Base-by-base conservation (phyloP, 2,888 invertebrate genomes). In the Trimorus sp. region DNA sequence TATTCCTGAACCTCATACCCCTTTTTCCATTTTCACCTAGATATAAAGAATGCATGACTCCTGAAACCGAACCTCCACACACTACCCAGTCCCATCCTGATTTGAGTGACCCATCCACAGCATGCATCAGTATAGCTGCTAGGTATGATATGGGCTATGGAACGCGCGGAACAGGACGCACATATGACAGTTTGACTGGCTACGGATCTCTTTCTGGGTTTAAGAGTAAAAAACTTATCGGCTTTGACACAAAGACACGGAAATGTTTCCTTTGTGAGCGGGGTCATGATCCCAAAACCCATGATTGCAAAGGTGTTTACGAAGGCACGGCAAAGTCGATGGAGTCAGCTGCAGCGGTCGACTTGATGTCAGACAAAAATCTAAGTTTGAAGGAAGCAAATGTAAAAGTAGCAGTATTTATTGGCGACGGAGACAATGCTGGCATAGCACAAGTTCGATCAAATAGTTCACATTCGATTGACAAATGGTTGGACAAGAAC, bases 401-500 rank as follows among this genome's bases (percentile, higher is more conserved):
- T 48, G 74, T 86, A 0, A 14, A 58, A n/a, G 71, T 86, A 37
- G 54, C 63, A 2, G 63, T 79, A 14, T 56, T 87, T 2, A 85
- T 85, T 12, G 87, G 85, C 4, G 85, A 87, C 68, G 85, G 84
- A 14, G 87, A 87, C 66, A 84, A 73, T n/a, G 79, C 83, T 2
- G 84, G 74, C 7, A 84, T 85, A 36, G 56, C 84, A 9, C 66
- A 75, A n/a, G 82, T 84, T 26, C 80, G 80, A 66, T 73, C 76
- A 26, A 79, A 82, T 45, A 37, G 40, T 45, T 0, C 51, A 26
- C 66, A 83, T 66, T n/a, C 62, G 3, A 69, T 83, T 0, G 56
- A 56, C 12, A 84, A 85, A 53, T 79, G 78, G 65, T 60, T 77
- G 7, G 84, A 84, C 54, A 9, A 2, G 9, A 83, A 83, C 53